phyloP scores from a whole-genome alignment of 1,140 invertebrate genomes.

The Brachionus manjavacas region DNA sequence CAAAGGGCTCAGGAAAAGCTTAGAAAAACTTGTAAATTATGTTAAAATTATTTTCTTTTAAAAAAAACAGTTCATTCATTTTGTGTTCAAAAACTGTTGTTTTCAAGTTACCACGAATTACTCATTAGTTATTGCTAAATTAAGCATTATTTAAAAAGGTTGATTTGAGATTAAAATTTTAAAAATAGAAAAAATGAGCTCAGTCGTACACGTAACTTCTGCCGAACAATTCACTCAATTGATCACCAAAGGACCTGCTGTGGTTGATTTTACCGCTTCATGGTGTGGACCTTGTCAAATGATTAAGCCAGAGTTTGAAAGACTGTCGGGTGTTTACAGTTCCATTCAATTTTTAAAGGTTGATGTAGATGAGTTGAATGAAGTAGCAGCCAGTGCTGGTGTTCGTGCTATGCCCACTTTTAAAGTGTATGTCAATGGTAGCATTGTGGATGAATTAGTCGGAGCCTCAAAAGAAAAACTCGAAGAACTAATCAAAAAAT shows the following conservation, averaged over 20 bases:
- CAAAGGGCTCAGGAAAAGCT: not conserved
- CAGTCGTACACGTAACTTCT: not conserved
- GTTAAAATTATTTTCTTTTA: not conserved
- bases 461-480: conserved; percentile 37
- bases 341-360: conserved; percentile 39
- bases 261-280: conserved; percentile 26
- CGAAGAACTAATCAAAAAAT: not conserved
- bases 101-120: conserved; percentile 5
- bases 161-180: not conserved
- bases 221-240: conserved; percentile 4
- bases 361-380: conserved; percentile 36
- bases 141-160: not conserved
- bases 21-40: conserved; percentile 16
- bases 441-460: conserved; percentile 4
- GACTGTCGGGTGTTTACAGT: not conserved
- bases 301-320: conserved; percentile 33
- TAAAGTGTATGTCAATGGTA: not conserved
- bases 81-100: not conserved
- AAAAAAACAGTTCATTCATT: not conserved
- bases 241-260: not conserved
- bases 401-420: conserved; percentile 41
- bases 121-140: not conserved
- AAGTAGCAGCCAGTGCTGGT: not conserved
- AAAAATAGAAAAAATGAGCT: not conserved
- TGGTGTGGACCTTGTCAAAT: conserved; percentile 39